These are phyloP conservation scores for Heterodera carotae DNA, from an alignment of 1,140 invertebrate genomes.

Conservation along the genomic window DNA sequence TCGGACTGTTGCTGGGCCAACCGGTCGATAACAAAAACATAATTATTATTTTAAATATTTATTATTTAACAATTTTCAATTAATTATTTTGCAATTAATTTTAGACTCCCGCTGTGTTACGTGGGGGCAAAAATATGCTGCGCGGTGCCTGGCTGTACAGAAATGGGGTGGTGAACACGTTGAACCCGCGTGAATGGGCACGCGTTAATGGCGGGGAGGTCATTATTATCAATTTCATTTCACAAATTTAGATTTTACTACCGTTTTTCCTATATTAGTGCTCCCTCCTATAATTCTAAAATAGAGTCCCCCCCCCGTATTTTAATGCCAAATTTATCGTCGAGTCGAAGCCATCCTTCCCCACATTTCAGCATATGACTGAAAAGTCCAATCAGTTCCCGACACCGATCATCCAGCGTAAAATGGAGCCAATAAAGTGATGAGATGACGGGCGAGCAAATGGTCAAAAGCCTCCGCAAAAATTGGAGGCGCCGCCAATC, in stretches of 20 bases:
- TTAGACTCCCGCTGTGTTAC: not conserved
- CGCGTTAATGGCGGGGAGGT: not conserved
- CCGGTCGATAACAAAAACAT: not conserved
- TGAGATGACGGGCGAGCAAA: not conserved
- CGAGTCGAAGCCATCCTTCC: too few species aligned
- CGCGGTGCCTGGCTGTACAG: constrained; percentile 1
- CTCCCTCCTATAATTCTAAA: too few species aligned
- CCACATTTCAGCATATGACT: not conserved
- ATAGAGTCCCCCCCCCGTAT: too few species aligned
- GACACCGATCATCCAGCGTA: not conserved
- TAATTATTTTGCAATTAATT: not conserved
- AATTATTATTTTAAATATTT: too few species aligned
- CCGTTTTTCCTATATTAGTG: too few species aligned
- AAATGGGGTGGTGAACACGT: not conserved
- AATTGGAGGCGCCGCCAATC: not conserved
- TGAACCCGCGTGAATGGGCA: not conserved
- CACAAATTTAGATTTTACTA: not conserved
- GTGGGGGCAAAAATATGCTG: not conserved
- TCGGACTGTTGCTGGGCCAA: not conserved
- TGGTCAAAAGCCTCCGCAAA: not conserved
- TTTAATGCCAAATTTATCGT: too few species aligned
- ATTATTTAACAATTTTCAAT: not conserved
- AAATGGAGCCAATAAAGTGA: not conserved
- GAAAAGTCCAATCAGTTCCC: not conserved
- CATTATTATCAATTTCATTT: not conserved